These are phyloP conservation scores for Poecilia velifera DNA, from an alignment of 2,797 vertebrate species.

Conservation along the genomic window DNA sequence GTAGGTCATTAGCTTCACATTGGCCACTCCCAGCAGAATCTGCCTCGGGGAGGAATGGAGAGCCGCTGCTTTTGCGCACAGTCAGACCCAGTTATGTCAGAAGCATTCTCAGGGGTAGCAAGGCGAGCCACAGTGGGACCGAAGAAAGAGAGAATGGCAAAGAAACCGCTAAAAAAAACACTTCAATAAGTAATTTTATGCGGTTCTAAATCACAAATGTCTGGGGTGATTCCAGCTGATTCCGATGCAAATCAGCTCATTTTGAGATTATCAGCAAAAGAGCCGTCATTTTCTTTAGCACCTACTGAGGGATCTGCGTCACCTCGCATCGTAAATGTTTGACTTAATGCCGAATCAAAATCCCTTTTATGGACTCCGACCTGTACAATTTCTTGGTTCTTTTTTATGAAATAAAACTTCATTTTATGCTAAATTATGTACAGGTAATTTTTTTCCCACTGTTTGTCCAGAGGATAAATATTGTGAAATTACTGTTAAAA, in stretches of 20 bases:
- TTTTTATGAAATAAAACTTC: constrained; percentile 25
- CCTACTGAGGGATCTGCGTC: constrained; percentile 24
- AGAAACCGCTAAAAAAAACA: constrained; percentile 15
- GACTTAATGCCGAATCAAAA: constrained; percentile 37
- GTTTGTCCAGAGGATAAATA: neutral
- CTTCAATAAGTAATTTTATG: constrained; percentile 37
- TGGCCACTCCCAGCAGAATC: constrained; percentile 47
- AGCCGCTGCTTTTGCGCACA: constrained; percentile 64
- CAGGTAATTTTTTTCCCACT: constrained; percentile 2
- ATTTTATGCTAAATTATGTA: constrained; percentile 25
- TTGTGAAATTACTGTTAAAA: neutral
- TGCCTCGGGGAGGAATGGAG: constrained; percentile 55
- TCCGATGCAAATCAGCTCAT: constrained; percentile 38
- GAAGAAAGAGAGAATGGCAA: constrained; percentile 10
- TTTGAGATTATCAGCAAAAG: constrained; percentile 35
- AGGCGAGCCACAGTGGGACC: constrained; percentile 28
- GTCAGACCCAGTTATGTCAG: constrained; percentile 78
- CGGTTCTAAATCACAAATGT: constrained; percentile 23
- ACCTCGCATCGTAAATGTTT: constrained; percentile 27
- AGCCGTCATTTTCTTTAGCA: constrained; percentile 30
- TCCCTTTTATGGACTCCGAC: constrained; percentile 22
- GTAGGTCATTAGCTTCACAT: constrained; percentile 49
- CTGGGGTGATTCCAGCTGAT: constrained; percentile 21
- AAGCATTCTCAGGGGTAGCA: constrained; percentile 37
- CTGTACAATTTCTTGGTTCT: constrained; percentile 16